phyloP scores from a whole-genome alignment of 30 jellyfish, hydroid and myxozoan species.

The Haliclystus octoradiatus region DNA sequence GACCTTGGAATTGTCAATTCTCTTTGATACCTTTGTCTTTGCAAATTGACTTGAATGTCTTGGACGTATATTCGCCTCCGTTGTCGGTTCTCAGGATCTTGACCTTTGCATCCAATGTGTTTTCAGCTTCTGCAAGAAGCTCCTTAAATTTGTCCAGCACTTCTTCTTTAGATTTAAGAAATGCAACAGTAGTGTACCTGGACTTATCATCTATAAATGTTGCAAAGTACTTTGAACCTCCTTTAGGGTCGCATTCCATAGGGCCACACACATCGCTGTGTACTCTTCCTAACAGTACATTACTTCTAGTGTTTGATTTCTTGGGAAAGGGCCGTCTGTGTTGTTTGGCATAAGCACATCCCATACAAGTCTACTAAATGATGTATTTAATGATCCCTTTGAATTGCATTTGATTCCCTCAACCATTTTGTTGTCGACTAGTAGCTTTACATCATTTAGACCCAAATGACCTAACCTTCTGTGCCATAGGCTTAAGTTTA shows the following conservation, averaged over 20 bases:
- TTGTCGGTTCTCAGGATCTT: background rate
- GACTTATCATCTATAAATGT: constrained; percentile 31
- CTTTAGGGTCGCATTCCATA: constrained; percentile 5
- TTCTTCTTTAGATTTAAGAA: constrained; percentile 12
- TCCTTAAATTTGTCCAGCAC: constrained; percentile 3
- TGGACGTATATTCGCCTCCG: background rate
- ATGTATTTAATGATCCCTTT: constrained; percentile 1
- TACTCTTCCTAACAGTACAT: constrained; percentile 1
- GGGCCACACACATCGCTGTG: constrained; percentile 29
- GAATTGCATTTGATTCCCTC: constrained; percentile 11
- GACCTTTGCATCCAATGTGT: background rate
- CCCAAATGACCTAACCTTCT: constrained; percentile 12
- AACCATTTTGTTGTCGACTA: constrained; percentile 16
- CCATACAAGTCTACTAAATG: constrained; percentile 15
- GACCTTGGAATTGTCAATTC: background rate
- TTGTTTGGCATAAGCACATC: constrained; percentile 20
- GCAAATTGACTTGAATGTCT: background rate
- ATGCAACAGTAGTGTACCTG: constrained; percentile 7
- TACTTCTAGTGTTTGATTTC: background rate
- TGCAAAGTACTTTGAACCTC: constrained; percentile 27
- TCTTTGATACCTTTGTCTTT: background rate
- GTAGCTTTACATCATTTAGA: background rate
- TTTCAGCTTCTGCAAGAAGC: background rate
- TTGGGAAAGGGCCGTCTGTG: constrained; percentile 14
- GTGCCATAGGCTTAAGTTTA: constrained; percentile 7